These are phyloP conservation scores for Diuraphis noxia DNA, from an alignment of 1,140 invertebrate species.

Conservation along the genomic window DNA sequence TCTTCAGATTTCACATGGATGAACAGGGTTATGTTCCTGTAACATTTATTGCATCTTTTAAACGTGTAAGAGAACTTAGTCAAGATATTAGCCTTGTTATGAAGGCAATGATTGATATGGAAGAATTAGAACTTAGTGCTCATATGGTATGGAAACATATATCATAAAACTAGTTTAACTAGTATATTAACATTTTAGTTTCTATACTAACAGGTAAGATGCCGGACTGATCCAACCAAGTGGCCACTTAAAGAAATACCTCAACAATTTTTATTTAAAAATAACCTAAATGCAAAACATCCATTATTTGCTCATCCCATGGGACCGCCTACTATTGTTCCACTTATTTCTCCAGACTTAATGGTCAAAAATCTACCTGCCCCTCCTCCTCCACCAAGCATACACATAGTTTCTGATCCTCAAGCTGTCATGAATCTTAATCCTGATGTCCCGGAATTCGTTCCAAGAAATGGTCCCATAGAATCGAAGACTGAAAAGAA, in stretches of 20 bases:
- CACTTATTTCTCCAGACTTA: slow-evolving; percentile 46
- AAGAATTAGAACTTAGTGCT: slow-evolving; percentile 78
- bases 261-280: slow-evolving; percentile 53
- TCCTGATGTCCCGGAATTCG: slow-evolving; percentile 83
- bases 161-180: neutral
- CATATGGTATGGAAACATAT: slow-evolving; percentile 67
- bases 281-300: slow-evolving; percentile 53
- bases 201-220: slow-evolving; percentile 69
- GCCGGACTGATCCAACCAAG: slow-evolving; percentile 76
- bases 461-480: slow-evolving; percentile 63
- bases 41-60: slow-evolving; percentile 92
- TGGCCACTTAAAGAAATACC: slow-evolving; percentile 64
- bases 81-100: slow-evolving; percentile 81
- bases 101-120: slow-evolving; percentile 78
- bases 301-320: slow-evolving; percentile 57
- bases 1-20: slow-evolving; percentile 95
- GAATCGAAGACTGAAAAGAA: slow-evolving; percentile 38
- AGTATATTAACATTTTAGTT: neutral
- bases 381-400: slow-evolving; percentile 68
- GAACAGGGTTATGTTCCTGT: slow-evolving; percentile 89
- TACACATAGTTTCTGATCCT: slow-evolving; percentile 24
- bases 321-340: slow-evolving; percentile 54
- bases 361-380: slow-evolving; percentile 58
- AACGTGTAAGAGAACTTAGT: slow-evolving; percentile 86
- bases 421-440: slow-evolving; percentile 68